Evolutionary conservation across 2,888 invertebrate species (phyloP).

Genomic region (Scaptomyza flava): DNA sequence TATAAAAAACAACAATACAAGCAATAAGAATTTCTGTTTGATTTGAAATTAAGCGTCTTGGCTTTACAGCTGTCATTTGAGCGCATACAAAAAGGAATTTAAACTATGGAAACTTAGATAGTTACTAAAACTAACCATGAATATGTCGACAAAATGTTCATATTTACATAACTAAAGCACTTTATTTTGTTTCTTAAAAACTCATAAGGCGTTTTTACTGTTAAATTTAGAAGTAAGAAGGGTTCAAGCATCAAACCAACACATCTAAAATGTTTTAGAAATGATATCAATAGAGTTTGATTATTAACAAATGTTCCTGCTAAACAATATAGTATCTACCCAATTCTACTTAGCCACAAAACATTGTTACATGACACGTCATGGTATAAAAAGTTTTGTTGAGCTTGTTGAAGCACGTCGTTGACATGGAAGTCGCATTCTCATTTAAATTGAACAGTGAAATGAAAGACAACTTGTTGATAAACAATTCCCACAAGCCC

Average conservation of each 20-base stretch:
- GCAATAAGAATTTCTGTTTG: not conserved
- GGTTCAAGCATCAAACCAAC: not conserved
- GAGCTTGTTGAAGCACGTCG: slow-evolving; percentile 13
- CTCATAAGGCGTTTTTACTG: not conserved
- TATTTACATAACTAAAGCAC: slow-evolving; percentile 44
- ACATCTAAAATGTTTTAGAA: not conserved
- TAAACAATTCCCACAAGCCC: slow-evolving; percentile 34
- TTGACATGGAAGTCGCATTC: slow-evolving; percentile 45
- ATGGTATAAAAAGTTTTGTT: slow-evolving; percentile 22
- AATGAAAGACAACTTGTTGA: slow-evolving; percentile 52
- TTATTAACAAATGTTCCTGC: not conserved
- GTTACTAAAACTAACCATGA: slow-evolving; percentile 44
- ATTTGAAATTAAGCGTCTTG: not conserved
- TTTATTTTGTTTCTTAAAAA: no score
- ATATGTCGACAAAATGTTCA: slow-evolving; percentile 16
- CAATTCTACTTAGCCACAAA: slow-evolving; percentile 26
- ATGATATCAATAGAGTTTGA: not conserved
- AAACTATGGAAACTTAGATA: slow-evolving; percentile 48
- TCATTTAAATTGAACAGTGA: slow-evolving; percentile 40
- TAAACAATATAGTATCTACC: not conserved
- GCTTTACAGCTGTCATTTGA: slow-evolving; percentile 14
- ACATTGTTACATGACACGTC: slow-evolving; percentile 18
- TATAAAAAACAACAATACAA: no score
- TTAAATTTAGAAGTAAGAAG: not conserved
- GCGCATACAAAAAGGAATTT: slow-evolving; percentile 51